Base-by-base conservation (phyloP, 92 coral and sea anemone genomes). In the Phenganax marumi region DNA sequence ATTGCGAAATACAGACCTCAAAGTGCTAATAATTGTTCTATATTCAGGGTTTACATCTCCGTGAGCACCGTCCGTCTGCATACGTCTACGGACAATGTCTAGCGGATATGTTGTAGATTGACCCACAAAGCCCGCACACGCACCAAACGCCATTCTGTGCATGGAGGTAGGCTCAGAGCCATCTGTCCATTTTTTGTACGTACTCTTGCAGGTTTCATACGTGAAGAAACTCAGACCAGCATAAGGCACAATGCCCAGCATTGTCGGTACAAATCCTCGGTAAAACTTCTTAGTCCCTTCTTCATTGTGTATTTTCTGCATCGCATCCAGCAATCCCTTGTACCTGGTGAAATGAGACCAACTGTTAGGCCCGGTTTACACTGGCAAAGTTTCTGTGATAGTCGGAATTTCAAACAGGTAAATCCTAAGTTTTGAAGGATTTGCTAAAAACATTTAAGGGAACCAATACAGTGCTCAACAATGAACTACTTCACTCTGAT, bases 181-280 rank as follows among this genome's bases (percentile, higher is more conserved):
- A 43, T 89, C 88, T 26, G 79, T 74, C 47, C 70, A 18, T 16
- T 92, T 92, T 39, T 55, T 66, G 81, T 90, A 90, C 6, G 89
- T 50, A 39, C 91, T 95, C 82, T 95, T 95, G 53, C 97, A 93
- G 17, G 97, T 89, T 79, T 95, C 98, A 55, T 95, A 95, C 17
- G 93, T 95, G 33, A 92, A 89, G 71, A 95, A 95, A 79, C 98
- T 95, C 13, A 92, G 90, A 21, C 98, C 98, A 16, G 98, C 98
- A 52, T 95, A 95, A 0, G 98, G 98, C 13, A 95, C 77, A 17
- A 95, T 95, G 16, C 98, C 98, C 7, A 95, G 68, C 63, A 95
- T 74, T 10, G 98, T 95, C 21, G 98, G 97, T 0, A 95, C 78
- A 13, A 90, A 88, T 8, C 98, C 98, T 76, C 97, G 82, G 80